Evolutionary conservation across 2,888 invertebrate species (phyloP), one percentile per base, ranked within the genome.

Genomic region (Alentia gelatinosa): DNA sequence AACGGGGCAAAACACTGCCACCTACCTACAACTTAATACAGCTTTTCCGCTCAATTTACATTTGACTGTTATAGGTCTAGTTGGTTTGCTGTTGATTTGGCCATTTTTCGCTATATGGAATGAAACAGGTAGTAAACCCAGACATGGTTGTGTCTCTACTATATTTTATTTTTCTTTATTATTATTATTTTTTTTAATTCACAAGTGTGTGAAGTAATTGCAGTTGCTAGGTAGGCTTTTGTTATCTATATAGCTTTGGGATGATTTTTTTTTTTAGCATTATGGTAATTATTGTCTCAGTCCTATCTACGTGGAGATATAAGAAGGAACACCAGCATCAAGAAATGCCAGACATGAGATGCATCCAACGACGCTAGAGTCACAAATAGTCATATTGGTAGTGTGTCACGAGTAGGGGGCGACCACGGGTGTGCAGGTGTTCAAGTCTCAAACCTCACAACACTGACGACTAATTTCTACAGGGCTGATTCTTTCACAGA

Each of bases 291-390:
- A 89, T n/a, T 89, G 39, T 89, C 68, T 89, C 50, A 40, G 33
- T 33, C 42, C 74, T 89, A 74, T 42, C 89, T 89, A 89, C 74
- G 75, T 75, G 75, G 50, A 50, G 86, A 89, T 74, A 39, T 19
- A 89, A 33, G 30, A 74, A 56, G 23, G 1, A 30, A 56, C 26
- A 90, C 47, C 90, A 90, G 90, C 90, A 90, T 90, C 56, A 83
- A 90, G 90, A 90, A 90, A 90, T 90, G 90, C 90, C 90, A 90
- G 83, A 63, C 90, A 83, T 26, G 47, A 86, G 47, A 47, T 86
- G 86, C 86, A 86, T 86, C 47, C 47, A 47, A 19, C 9, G 47
- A 86, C 42, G 86, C 86, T 19, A 4, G 56, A 86, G 86, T 84
- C 86, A 86, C 86, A 86, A 86, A 86, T 30, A 86, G 42, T 42